A percentile compares a stretch with the other conserved stretches of the same genome.
Evolutionary conservation across 2,113 vertebrate genomes (phyloP).

Genomic region (Isichthys henryi): DNA sequence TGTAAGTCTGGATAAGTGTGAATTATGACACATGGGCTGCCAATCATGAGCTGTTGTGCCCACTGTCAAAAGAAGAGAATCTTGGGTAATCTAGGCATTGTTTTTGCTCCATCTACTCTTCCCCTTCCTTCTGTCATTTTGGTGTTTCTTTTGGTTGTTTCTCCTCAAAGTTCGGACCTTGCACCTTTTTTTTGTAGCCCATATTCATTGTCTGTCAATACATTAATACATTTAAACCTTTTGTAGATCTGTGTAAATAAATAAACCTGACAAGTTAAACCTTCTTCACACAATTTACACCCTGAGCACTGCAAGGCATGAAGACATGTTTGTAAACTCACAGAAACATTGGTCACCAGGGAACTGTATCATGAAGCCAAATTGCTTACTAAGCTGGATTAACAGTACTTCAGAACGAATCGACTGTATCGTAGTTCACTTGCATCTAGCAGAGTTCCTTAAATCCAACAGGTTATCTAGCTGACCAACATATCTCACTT

Average conservation of each 20-base stretch:
- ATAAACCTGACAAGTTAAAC: neutral
- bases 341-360: neutral
- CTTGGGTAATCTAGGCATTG: neutral
- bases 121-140: neutral
- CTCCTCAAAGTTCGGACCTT: neutral
- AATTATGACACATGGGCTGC: neutral
- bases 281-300: neutral
- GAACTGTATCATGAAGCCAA: neutral
- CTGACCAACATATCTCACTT: neutral
- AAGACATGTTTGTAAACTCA: neutral
- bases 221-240: neutral
- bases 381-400: neutral
- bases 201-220: neutral
- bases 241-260: slow-evolving; percentile 12
- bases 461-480: neutral
- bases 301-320: neutral
- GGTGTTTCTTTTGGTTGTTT: neutral
- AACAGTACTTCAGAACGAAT: neutral
- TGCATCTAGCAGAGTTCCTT: neutral
- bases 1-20: neutral
- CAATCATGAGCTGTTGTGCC: neutral
- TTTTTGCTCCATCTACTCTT: neutral
- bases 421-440: neutral
- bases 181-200: neutral
- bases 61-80: neutral